Evolutionary conservation across 2,797 vertebrate species (phyloP).

Genomic region (Pangasius sanitwongsei): DNA sequence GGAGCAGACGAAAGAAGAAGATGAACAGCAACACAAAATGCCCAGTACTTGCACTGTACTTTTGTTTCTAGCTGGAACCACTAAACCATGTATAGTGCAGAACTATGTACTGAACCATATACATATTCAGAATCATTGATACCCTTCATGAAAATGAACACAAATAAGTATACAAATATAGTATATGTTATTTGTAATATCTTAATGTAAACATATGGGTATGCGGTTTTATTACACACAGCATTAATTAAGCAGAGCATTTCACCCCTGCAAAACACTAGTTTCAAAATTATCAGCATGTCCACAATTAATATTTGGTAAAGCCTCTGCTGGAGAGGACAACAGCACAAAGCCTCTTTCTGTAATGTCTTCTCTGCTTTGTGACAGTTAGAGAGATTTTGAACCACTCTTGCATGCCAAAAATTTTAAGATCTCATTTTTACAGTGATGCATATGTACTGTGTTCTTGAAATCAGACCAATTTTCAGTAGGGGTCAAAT

Average conservation of each 20-base stretch:
- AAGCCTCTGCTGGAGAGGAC: neutral
- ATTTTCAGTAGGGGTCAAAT: neutral
- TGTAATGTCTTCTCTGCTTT: no score
- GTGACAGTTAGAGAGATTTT: neutral
- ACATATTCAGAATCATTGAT: neutral
- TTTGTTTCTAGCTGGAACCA: neutral
- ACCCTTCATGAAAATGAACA: neutral
- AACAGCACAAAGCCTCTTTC: neutral
- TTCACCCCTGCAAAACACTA: neutral
- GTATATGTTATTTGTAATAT: neutral
- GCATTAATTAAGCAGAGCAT: neutral
- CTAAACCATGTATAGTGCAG: neutral
- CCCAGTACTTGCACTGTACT: neutral
- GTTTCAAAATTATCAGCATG: neutral
- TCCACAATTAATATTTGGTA: neutral
- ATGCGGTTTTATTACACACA: neutral
- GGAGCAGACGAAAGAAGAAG: no score
- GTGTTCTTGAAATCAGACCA: neutral
- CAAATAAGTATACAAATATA: neutral
- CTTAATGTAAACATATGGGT: neutral
- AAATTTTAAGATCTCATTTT: neutral
- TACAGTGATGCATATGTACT: neutral
- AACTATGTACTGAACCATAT: neutral
- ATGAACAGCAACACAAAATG: neutral
- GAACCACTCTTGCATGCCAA: neutral